Base-by-base conservation (phyloP, 2,113 vertebrate species). In the Prunella fulvescens region DNA sequence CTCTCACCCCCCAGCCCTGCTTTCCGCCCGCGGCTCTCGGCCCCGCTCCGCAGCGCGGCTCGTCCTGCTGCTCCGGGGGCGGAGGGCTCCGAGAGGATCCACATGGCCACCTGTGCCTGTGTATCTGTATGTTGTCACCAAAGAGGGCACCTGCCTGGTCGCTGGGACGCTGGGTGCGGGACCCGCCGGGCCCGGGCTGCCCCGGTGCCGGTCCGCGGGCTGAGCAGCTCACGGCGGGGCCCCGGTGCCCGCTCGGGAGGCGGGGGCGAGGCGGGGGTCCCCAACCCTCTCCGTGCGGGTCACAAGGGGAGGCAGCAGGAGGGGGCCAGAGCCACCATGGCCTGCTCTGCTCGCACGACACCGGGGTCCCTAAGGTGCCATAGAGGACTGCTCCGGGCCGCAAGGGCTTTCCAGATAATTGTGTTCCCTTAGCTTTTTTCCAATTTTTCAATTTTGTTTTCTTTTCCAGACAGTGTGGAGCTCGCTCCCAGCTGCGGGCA, bases 51-150 rank as follows among this genome's bases (percentile, higher is more conserved):
- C 69, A 39, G 44, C 22, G 56, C 24, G 7, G 47, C 33, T 61
- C 10, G 9, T 22, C 53, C 16, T 5, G 8, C 37, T 12, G 44
- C 65, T 50, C 3, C 4, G 23, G 23, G 47, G 7, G 1, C 25
- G 19, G 11, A 42, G 45, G 3, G 14, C n/a, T 42, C n/a, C 18
- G 0, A 12, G n/a, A 6, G n/a, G 10, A 20, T 33, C 18, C 66
- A 0, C 54, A 23, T 2, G 70, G 79, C 45, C 71, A 37, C 62
- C 56, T 29, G 47, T 16, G 37, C 35, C 39, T 7, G 19, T 29
- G 11, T 3, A 14, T 11, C 29, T 25, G 3, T 2, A 0, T 3
- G 24, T 4, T 53, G 57, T 7, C 39, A 35, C 35, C 33, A 9
- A 45, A 19, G 25, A 10, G 11, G 35, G 35, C 77, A 84, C 91